Evolutionary conservation across 2,888 invertebrate genomes (phyloP).

Genomic region (Melieria picta): DNA sequence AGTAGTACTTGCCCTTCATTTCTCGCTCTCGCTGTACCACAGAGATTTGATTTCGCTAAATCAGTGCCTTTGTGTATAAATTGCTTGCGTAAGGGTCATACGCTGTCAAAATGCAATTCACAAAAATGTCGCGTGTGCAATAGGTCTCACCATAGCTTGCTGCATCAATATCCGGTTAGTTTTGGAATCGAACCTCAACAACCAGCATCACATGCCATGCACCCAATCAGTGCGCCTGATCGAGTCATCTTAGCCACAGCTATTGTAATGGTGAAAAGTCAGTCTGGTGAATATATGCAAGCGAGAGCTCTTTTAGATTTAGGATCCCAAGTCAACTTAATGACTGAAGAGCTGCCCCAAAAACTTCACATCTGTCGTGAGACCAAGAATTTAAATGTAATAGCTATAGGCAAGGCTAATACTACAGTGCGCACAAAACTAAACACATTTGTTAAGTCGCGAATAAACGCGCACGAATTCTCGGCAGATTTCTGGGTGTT

Average conservation of each 20-base stretch:
- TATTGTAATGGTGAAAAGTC: constrained; percentile 28
- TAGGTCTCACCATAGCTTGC: constrained; percentile 30
- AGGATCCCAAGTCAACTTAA: constrained; percentile 30
- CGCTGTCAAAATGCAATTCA: constrained; percentile 32
- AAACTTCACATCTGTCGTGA: constrained; percentile 25
- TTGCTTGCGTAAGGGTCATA: constrained; percentile 37
- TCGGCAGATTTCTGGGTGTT: constrained; percentile 30
- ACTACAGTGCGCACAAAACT: constrained; percentile 27
- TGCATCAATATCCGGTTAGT: constrained; percentile 33
- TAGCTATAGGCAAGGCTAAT: constrained; percentile 31
- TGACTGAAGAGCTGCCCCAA: constrained; percentile 33
- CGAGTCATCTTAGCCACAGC: constrained; percentile 35
- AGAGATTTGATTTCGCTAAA: constrained; percentile 16
- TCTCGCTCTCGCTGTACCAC: not conserved
- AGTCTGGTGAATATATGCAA: constrained; percentile 15
- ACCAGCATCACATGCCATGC: constrained; percentile 12
- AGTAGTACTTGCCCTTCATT: constrained; percentile 12
- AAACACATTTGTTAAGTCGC: constrained; percentile 20
- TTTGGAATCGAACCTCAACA: constrained; percentile 16
- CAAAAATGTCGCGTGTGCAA: constrained; percentile 34
- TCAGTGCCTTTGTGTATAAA: constrained; percentile 21
- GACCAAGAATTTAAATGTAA: constrained; percentile 20
- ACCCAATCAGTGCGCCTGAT: constrained; percentile 6
- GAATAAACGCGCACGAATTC: constrained; percentile 13
- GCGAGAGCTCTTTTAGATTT: constrained; percentile 31